Percentiles rank a stretch among this genome's conserved stretches.
Evolutionary conservation across 2,888 invertebrate genomes (phyloP).

Genomic region (Strigamia maritima): DNA sequence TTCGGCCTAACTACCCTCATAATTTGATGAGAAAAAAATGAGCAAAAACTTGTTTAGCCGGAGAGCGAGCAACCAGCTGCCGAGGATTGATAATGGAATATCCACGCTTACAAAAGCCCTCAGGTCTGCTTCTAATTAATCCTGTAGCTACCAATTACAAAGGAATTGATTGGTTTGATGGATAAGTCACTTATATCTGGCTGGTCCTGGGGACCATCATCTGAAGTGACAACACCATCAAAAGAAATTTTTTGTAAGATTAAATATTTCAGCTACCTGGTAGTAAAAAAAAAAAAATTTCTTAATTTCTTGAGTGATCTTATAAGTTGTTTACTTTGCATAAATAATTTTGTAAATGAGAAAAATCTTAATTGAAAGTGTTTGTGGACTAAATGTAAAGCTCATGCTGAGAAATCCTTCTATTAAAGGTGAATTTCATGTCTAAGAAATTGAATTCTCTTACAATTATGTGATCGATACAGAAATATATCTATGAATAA

Average conservation of each 20-base stretch:
- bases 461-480: too few relatives aligned
- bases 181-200: slow-evolving; percentile 16
- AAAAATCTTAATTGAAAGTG: not conserved
- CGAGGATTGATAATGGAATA: slow-evolving; percentile 38
- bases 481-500: not conserved
- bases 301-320: not conserved
- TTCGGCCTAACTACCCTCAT: slow-evolving; percentile 17
- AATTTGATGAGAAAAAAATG: slow-evolving; percentile 9
- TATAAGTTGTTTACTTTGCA: not conserved
- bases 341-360: not conserved
- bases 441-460: not conserved
- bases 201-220: not conserved
- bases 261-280: too few relatives aligned
- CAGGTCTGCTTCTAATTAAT: slow-evolving; percentile 38
- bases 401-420: not conserved
- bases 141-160: slow-evolving; percentile 37
- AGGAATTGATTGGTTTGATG: slow-evolving; percentile 27
- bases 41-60: not conserved
- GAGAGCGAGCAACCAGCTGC: slow-evolving; percentile 33
- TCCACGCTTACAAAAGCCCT: slow-evolving; percentile 35
- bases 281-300: too few relatives aligned
- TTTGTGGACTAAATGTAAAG: not conserved
- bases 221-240: not conserved
- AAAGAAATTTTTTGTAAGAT: not conserved
- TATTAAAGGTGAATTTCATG: not conserved